phyloP scores from a whole-genome alignment of 2,888 invertebrate species.

The Drosophila tripunctata region DNA sequence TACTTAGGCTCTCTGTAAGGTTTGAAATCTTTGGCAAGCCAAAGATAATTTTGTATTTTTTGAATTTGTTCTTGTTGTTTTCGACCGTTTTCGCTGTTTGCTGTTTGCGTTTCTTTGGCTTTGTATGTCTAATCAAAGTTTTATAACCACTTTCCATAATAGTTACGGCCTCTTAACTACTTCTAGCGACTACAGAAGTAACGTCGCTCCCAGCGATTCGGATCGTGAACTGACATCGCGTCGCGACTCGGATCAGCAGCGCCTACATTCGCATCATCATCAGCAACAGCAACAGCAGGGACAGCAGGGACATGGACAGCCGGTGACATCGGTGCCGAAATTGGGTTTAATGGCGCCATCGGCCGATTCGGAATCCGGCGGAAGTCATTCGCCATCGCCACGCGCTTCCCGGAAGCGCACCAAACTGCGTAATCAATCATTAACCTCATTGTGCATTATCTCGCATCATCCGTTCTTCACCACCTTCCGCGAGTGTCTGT shows the following conservation, averaged over 20 bases:
- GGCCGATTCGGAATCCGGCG: conserved; percentile 94
- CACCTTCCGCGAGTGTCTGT: conserved; percentile 98
- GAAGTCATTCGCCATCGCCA: conserved; percentile 94
- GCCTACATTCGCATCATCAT: conserved; percentile 72
- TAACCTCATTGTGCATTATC: conserved; percentile 98
- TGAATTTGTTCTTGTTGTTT: background rate
- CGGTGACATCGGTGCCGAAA: conserved; percentile 85
- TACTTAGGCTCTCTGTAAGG: too few relatives aligned
- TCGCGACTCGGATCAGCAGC: conserved; percentile 87
- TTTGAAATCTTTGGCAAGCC: too few relatives aligned
- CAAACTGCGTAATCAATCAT: conserved; percentile 94
- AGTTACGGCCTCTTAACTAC: conserved; percentile 84
- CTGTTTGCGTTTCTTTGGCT: conserved; percentile 29
- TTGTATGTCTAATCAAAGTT: conserved; percentile 23
- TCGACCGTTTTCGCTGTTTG: background rate
- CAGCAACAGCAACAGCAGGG: conserved; percentile 25
- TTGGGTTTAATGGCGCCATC: conserved; percentile 88
- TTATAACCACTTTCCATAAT: conserved; percentile 81
- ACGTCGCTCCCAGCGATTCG: conserved; percentile 94
- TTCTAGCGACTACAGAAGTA: conserved; percentile 96
- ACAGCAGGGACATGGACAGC: conserved; percentile 36
- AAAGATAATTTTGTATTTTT: too few relatives aligned
- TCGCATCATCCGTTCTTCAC: conserved; percentile 99
- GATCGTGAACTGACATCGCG: conserved; percentile 93
- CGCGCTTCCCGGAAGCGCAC: conserved; percentile 92